Percentiles rank a stretch among this genome's conserved stretches.
phyloP scores from a whole-genome alignment of 2,113 vertebrate species.

The Nibea coibor region DNA sequence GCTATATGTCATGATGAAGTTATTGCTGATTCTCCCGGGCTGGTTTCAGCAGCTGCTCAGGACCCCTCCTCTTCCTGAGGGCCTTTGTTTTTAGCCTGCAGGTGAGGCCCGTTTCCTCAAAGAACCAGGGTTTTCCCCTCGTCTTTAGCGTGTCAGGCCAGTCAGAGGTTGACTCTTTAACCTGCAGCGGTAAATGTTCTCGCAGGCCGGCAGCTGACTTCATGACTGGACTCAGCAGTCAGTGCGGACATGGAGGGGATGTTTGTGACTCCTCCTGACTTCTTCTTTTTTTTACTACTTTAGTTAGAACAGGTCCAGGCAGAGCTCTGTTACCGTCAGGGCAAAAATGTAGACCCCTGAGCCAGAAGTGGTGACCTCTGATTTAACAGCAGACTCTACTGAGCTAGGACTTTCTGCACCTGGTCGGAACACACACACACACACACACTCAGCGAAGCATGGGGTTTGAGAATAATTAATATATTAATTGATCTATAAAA shows the following conservation, averaged over 20 bases:
- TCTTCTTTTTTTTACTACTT: not conserved
- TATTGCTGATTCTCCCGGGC: not conserved
- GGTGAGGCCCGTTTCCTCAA: not conserved
- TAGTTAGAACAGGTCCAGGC: conserved; percentile 7
- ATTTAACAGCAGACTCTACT: not conserved
- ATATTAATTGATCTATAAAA: too few species aligned
- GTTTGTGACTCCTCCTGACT: too few species aligned
- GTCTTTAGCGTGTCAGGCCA: too few species aligned
- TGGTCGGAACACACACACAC: not conserved
- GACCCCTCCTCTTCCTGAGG: not conserved
- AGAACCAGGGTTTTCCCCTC: not conserved
- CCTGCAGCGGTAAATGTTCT: not conserved
- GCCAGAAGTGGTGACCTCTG: not conserved
- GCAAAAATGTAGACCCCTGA: not conserved
- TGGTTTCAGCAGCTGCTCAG: not conserved
- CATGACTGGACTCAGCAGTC: too few species aligned
- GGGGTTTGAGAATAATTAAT: not conserved
- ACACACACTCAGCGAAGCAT: not conserved
- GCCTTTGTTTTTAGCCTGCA: not conserved
- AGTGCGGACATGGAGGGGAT: too few species aligned
- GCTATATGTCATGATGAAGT: too few species aligned
- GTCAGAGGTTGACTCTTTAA: not conserved
- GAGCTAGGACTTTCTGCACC: not conserved
- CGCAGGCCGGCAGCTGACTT: not conserved
- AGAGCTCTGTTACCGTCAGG: not conserved